Conservation (phyloP, 2,888 invertebrate species). For the Xylota sylvarum region DNA sequence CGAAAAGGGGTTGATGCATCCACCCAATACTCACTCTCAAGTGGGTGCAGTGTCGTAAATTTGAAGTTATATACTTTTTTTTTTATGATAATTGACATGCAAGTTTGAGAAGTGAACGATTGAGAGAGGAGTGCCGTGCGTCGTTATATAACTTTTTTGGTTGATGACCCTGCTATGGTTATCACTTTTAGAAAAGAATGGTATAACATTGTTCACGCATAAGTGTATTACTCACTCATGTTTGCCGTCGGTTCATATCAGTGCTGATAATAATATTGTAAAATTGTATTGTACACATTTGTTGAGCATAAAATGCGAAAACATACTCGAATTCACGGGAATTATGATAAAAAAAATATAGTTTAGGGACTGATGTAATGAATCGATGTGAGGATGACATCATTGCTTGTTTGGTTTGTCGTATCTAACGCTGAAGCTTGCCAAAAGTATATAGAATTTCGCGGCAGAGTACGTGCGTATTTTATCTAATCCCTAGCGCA, state of each 20-base stretch:
- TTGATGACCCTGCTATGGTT: neutral
- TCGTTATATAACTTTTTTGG: neutral
- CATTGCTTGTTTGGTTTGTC: neutral
- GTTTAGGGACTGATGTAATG: neutral
- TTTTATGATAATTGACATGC: constrained; percentile 42
- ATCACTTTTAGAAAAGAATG: constrained; percentile 6
- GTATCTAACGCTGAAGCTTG: neutral
- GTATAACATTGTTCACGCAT: neutral
- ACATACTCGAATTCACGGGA: constrained; percentile 6
- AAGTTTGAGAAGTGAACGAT: constrained; percentile 23
- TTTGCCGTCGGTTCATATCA: neutral
- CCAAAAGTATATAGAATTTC: neutral
- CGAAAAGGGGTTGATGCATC: constrained; percentile 48
- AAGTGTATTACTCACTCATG: constrained; percentile 1
- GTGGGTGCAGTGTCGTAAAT: constrained; percentile 56
- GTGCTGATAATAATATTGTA: constrained; percentile 8
- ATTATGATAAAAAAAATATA: constrained; percentile 9
- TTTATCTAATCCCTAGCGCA: neutral
- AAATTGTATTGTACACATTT: constrained; percentile 1
- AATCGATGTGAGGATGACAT: neutral
- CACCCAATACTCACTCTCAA: constrained; percentile 31
- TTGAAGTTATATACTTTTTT: neutral
- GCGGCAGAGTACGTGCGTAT: neutral
- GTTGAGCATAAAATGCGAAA: constrained; percentile 15
- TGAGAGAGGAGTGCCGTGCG: neutral